Base-by-base conservation (phyloP, 1,140 invertebrate species). In the Pentalonia nigronervosa region DNA sequence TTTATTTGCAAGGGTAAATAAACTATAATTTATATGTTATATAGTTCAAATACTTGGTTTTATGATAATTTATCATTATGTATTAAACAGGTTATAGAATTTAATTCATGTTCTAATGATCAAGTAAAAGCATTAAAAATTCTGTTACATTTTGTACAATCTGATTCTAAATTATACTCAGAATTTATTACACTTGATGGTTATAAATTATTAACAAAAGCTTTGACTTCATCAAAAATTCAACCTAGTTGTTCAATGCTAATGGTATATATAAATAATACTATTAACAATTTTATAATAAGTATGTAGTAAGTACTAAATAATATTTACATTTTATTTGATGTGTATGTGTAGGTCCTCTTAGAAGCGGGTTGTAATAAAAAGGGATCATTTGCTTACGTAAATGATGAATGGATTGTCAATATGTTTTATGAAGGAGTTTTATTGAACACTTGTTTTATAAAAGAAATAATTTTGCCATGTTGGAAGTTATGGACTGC, bases 1-100 rank as follows among this genome's bases (percentile, higher is more conserved):
- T 88, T 89, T 94, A 67, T 94, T 93, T 86, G 93, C 93, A 41
- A 94, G 91, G 90, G 67, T 94, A 92, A 91, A 88, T 47, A 30
- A 53, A 91, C 34, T 23, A 47, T 11, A n/a, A 91, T 76, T 36
- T 90, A 86, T 56, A 67, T 91, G 2, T 76, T 76, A 34, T 45
- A 20, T n/a, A 41, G 53, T 60, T 53, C n/a, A 25, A 47, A 47
- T 91, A 48, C 11, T 67, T 30, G 23, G 20, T 48, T 48, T 83
- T 36, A 83, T 48, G 11, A 36, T 48, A 23, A 91, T 81, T 91
- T 48, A 84, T 36, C 8, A 84, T 81, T 47, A 91, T 93, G 11
- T 41, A 9, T 36, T 93, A 34, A 34, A 83, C n/a, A 93, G 91
- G 50, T 93, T 93, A 30, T 93, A 41, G 91, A 93, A 93, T 83